Percentiles rank a stretch among this genome's conserved stretches.
These are phyloP conservation scores for Corythoichthys haematopterus DNA, from an alignment of 2,113 vertebrate genomes.

Conservation along the genomic window DNA sequence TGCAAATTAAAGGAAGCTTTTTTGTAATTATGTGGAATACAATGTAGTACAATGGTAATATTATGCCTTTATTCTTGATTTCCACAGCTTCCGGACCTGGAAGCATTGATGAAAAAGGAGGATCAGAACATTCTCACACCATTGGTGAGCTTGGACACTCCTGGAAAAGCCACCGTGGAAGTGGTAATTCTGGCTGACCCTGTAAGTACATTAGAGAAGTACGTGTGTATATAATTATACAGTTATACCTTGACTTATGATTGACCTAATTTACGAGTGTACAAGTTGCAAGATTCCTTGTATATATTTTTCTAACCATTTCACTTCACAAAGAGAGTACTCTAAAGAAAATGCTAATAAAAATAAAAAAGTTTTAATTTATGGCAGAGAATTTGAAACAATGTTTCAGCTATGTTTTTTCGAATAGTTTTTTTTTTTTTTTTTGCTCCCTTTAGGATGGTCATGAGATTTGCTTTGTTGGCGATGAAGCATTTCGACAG, in stretches of 20 bases:
- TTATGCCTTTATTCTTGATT: constrained; percentile 2
- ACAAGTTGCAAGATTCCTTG: no score
- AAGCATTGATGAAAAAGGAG: constrained; percentile 84
- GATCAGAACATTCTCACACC: constrained; percentile 87
- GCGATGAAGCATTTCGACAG: constrained; percentile 86
- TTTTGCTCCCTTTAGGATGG: constrained; percentile 74
- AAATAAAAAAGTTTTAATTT: not conserved
- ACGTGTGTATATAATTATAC: not conserved
- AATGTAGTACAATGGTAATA: not conserved
- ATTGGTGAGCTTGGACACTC: constrained; percentile 90
- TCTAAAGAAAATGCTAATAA: no score
- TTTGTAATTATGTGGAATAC: not conserved
- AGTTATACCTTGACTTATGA: not conserved
- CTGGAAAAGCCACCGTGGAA: constrained; percentile 94
- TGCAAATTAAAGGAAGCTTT: no score
- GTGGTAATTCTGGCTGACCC: constrained; percentile 93
- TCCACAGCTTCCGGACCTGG: constrained; percentile 78
- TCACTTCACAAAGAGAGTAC: no score
- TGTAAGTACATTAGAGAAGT: constrained; percentile 71
- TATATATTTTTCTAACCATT: no score
- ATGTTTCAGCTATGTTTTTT: not conserved
- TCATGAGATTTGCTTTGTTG: constrained; percentile 97
- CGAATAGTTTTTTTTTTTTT: not conserved
- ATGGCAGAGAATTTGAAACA: not conserved
- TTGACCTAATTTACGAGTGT: not conserved